Percentiles rank a stretch among this genome's conserved stretches.
These are phyloP conservation scores for Aleadryas rufinucha DNA, from an alignment of 2,113 vertebrate genomes.

Conservation along the genomic window DNA sequence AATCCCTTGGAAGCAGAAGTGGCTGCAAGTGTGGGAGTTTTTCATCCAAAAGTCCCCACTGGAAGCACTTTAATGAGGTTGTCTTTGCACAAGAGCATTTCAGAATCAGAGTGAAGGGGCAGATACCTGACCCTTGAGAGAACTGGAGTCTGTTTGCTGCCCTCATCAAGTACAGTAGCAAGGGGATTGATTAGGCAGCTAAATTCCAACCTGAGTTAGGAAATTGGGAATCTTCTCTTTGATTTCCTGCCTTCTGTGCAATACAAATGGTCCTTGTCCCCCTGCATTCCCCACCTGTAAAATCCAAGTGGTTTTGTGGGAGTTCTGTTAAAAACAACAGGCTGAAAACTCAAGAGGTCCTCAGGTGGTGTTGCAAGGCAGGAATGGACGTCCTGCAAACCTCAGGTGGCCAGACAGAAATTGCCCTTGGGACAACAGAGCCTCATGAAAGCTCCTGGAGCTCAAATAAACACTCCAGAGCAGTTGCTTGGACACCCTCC, in stretches of 20 bases:
- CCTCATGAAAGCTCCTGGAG: constrained; percentile 20
- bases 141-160: neutral
- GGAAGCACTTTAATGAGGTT: neutral
- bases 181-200: neutral
- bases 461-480: constrained; percentile 25
- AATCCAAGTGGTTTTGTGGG: neutral
- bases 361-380: neutral
- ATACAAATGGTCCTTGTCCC: neutral
- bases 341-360: neutral
- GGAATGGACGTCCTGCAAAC: neutral
- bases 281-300: neutral
- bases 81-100: neutral
- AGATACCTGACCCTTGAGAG: neutral
- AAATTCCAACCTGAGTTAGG: neutral
- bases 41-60: neutral
- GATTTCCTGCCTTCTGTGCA: neutral
- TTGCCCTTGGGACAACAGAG: neutral
- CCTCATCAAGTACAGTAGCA: neutral
- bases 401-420: constrained; percentile 31
- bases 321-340: neutral
- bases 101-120: neutral
- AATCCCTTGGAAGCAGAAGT: neutral
- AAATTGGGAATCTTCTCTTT: neutral
- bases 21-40: neutral
- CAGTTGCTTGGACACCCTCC: constrained; percentile 49